These are phyloP conservation scores for Gallinago undulata DNA, from an alignment of 2,113 vertebrate genomes.

Conservation along the genomic window DNA sequence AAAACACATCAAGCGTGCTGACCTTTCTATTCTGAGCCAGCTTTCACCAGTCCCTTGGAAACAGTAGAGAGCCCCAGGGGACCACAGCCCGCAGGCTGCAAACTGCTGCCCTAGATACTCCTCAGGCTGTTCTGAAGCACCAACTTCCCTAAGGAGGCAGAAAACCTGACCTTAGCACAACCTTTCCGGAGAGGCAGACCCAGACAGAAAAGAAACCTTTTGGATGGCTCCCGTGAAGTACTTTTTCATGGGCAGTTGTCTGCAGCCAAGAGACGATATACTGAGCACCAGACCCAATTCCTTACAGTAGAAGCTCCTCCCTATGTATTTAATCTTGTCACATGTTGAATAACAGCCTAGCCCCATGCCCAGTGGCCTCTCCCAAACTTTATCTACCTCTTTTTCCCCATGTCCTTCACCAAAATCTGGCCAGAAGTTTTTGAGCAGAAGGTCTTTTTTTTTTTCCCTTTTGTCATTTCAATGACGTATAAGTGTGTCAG, in stretches of 20 bases:
- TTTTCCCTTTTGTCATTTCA: not conserved
- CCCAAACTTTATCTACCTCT: not conserved
- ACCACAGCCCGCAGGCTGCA: not conserved
- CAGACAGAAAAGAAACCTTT: not conserved
- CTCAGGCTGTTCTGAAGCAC: not conserved
- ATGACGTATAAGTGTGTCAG: not conserved
- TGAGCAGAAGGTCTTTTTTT: not conserved
- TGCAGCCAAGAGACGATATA: not conserved
- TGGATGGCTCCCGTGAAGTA: not conserved
- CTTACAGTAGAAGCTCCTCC: not conserved
- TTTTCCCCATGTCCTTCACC: not conserved
- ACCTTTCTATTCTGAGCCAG: slow-evolving; percentile 32
- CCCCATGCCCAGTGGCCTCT: not conserved
- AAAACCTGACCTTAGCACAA: not conserved
- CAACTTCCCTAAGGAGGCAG: not conserved
- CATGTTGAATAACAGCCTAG: not conserved
- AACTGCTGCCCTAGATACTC: not conserved
- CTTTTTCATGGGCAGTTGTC: not conserved
- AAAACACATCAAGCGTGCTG: not conserved
- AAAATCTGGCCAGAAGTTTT: not conserved
- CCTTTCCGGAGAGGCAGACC: not conserved
- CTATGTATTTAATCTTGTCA: not conserved
- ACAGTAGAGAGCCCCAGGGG: not conserved
- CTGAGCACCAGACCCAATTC: not conserved
- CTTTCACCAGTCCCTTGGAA: not conserved